Conservation (phyloP, 2,888 invertebrate genomes). For the Coecobrya sp. region DNA sequence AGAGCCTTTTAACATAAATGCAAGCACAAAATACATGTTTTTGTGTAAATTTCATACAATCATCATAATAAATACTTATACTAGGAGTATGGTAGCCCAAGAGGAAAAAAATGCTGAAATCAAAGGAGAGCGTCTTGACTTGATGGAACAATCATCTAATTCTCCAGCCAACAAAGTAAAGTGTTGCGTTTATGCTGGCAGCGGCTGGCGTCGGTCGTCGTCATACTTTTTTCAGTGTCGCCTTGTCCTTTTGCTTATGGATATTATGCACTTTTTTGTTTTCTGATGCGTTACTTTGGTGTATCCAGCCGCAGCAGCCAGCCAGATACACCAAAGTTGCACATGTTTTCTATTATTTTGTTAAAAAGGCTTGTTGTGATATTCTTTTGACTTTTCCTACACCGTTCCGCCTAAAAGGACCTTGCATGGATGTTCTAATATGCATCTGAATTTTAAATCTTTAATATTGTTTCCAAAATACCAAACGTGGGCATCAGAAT, state of each 20-base stretch:
- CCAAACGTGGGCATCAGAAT: conserved; percentile 44
- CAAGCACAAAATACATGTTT: conserved; percentile 2
- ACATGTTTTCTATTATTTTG: conserved; percentile 25
- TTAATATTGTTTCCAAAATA: background rate
- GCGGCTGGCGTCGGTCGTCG: conserved; percentile 37
- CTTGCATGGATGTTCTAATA: background rate
- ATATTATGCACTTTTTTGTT: background rate
- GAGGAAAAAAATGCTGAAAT: conserved; percentile 51
- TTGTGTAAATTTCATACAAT: conserved; percentile 24
- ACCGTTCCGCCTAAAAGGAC: background rate
- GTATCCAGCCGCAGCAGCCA: background rate
- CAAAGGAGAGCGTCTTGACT: conserved; percentile 57
- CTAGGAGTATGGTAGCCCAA: background rate
- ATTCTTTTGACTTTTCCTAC: background rate
- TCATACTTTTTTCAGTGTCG: background rate
- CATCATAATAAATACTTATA: background rate
- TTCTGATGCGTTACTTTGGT: background rate
- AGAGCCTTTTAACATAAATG: conserved; percentile 9
- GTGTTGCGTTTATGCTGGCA: conserved; percentile 44
- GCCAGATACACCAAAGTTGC: background rate
- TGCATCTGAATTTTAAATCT: background rate
- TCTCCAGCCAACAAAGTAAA: background rate
- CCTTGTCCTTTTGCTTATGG: background rate
- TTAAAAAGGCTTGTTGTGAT: background rate
- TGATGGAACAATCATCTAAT: conserved; percentile 51